Conservation (phyloP, 2,113 vertebrate species). For the Oncorhynchus masou region DNA sequence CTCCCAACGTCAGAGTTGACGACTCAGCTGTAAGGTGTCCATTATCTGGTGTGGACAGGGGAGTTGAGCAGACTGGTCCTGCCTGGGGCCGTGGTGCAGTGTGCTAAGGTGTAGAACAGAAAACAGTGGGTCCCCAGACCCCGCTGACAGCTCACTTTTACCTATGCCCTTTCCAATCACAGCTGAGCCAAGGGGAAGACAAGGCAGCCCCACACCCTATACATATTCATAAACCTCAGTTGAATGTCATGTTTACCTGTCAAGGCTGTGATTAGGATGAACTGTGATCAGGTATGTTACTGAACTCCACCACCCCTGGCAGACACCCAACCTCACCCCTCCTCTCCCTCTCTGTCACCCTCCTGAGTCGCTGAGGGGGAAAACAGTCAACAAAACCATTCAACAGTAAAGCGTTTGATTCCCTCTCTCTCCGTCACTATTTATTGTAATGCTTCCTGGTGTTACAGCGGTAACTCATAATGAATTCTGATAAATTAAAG, state of each 20-base stretch:
- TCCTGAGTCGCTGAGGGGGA: conserved; percentile 39
- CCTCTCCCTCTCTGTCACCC: conserved; percentile 32
- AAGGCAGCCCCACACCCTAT: conserved; percentile 22
- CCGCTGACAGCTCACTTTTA: conserved; percentile 53
- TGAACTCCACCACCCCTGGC: conserved; percentile 17
- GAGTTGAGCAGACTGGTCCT: conserved; percentile 35
- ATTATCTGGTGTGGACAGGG: conserved; percentile 57
- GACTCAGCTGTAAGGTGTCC: conserved; percentile 61
- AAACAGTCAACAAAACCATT: conserved; percentile 64
- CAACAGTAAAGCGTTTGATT: conserved; percentile 77
- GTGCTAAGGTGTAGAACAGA: conserved; percentile 37
- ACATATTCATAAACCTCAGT: conserved; percentile 55
- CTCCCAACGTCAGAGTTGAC: conserved; percentile 50
- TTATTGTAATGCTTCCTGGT: conserved; percentile 71
- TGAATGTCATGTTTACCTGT: conserved; percentile 66
- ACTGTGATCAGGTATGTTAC: conserved; percentile 59
- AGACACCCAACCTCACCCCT: conserved; percentile 4
- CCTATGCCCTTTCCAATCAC: conserved; percentile 53
- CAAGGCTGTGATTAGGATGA: conserved; percentile 66
- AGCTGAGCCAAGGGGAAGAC: conserved; percentile 17
- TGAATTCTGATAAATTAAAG: conserved; percentile 98
- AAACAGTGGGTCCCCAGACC: conserved; percentile 25
- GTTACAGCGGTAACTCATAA: conserved; percentile 92
- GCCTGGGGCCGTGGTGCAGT: conserved; percentile 3
- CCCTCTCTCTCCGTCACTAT: conserved; percentile 79